A percentile compares a stretch with the other conserved stretches of the same genome.
These are phyloP conservation scores for Microtus oregoni DNA, from an alignment of 2,113 vertebrate species.

Conservation along the genomic window DNA sequence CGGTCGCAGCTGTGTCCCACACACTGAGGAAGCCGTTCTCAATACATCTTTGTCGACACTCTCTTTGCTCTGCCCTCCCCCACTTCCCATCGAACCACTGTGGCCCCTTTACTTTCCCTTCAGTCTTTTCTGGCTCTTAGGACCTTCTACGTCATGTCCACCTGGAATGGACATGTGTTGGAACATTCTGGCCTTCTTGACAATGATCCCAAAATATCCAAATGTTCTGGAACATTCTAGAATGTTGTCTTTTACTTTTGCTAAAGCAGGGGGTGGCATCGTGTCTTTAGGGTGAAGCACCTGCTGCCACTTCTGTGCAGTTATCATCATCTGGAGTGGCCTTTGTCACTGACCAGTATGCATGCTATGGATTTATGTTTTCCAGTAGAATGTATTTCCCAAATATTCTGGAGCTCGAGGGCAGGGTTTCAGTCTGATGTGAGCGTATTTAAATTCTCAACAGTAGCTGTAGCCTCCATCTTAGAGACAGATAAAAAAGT, in stretches of 20 bases:
- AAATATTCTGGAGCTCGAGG: neutral
- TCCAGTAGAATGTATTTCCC: neutral
- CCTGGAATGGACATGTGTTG: neutral
- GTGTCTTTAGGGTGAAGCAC: neutral
- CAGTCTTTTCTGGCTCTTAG: neutral
- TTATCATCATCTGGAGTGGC: neutral
- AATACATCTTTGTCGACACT: conserved; percentile 70
- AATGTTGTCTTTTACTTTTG: neutral
- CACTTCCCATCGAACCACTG: neutral
- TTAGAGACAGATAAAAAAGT: neutral
- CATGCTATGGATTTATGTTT: neutral
- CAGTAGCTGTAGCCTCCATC: neutral
- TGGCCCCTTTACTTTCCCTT: neutral
- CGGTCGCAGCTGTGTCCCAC: conserved; percentile 73
- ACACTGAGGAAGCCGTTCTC: conserved; percentile 46
- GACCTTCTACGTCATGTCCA: neutral
- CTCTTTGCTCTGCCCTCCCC: neutral
- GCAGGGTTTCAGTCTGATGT: neutral
- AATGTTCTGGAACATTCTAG: conserved; percentile 33
- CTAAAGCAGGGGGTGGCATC: neutral
- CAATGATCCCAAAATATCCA: neutral
- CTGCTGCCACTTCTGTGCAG: neutral
- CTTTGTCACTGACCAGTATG: neutral
- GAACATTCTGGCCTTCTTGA: conserved; percentile 25
- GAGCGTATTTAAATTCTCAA: neutral